Percentiles rank a stretch among this genome's conserved stretches.
phyloP scores from a whole-genome alignment of 2,888 invertebrate genomes.

The Machimus rusticus region DNA sequence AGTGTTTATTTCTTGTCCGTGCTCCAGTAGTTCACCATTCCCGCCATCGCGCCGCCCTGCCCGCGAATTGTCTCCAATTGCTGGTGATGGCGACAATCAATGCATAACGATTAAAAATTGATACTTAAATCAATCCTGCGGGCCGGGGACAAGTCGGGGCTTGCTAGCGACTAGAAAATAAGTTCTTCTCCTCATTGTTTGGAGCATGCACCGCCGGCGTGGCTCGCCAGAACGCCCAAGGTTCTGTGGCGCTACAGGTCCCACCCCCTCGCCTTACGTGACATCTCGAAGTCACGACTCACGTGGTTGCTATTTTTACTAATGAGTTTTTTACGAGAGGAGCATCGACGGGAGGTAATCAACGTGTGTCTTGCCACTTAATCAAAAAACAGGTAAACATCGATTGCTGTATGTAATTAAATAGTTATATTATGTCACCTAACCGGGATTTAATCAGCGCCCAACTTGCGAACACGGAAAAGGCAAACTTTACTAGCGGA shows the following conservation, averaged over 20 bases:
- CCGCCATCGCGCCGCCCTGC: neutral
- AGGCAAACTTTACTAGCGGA: neutral
- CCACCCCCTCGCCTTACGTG: neutral
- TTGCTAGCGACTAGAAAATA: neutral
- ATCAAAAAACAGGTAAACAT: neutral
- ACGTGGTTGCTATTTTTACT: slow-evolving; percentile 14
- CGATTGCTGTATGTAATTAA: neutral
- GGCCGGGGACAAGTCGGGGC: neutral
- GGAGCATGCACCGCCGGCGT: neutral
- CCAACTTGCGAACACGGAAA: neutral
- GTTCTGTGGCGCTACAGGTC: slow-evolving; percentile 12
- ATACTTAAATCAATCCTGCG: neutral
- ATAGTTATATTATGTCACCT: neutral
- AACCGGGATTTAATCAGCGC: neutral
- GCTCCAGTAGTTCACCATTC: neutral
- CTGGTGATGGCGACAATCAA: neutral
- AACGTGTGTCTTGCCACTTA: neutral
- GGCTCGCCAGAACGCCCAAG: neutral
- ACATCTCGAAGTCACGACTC: slow-evolving; percentile 9
- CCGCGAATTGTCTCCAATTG: neutral
- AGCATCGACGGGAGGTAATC: neutral
- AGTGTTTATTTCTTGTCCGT: neutral
- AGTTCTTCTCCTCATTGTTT: neutral
- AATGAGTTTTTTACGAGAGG: neutral
- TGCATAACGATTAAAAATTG: slow-evolving; percentile 1